Conservation (phyloP, 2,797 vertebrate genomes). For the Australoheros facetus region DNA sequence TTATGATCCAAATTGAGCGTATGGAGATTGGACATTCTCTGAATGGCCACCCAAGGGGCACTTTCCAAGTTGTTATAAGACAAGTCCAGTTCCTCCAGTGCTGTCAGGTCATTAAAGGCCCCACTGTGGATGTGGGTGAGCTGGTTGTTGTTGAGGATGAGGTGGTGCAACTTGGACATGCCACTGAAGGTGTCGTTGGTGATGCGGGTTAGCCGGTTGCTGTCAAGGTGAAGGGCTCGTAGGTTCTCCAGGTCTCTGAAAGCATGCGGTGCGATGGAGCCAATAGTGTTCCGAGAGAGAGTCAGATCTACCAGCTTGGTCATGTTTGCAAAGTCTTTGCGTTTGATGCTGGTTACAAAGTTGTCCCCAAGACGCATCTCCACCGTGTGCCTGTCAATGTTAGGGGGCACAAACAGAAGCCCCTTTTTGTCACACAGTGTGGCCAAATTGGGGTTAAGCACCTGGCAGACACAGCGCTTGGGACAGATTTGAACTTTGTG, state of each 20-base stretch:
- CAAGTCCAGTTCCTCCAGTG: constrained; percentile 95
- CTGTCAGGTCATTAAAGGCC: constrained; percentile 95
- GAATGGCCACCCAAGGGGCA: constrained; percentile 96
- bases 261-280: constrained; percentile 91
- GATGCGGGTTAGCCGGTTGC: constrained; percentile 94
- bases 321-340: constrained; percentile 99
- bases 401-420: constrained; percentile 95
- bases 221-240: constrained; percentile 95
- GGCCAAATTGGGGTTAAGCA: constrained; percentile 96
- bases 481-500: constrained; percentile 97
- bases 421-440: constrained; percentile 99
- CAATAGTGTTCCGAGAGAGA: constrained; percentile 96
- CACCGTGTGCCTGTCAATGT: constrained; percentile 97
- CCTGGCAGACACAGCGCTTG: constrained; percentile 97
- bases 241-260: constrained; percentile 97
- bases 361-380: constrained; percentile 97
- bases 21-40: constrained; percentile 96
- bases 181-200: constrained; percentile 98
- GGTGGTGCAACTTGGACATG: constrained; percentile 97
- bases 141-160: constrained; percentile 99
- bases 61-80: constrained; percentile 98
- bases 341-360: constrained; percentile 95
- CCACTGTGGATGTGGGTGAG: constrained; percentile 93
- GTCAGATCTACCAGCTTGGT: constrained; percentile 98
- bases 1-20: constrained; percentile 98